A percentile compares a stretch with the other conserved stretches of the same genome.
Evolutionary conservation across 1,140 invertebrate species (phyloP).

Genomic region (Ceratosolen fusciceps): DNA sequence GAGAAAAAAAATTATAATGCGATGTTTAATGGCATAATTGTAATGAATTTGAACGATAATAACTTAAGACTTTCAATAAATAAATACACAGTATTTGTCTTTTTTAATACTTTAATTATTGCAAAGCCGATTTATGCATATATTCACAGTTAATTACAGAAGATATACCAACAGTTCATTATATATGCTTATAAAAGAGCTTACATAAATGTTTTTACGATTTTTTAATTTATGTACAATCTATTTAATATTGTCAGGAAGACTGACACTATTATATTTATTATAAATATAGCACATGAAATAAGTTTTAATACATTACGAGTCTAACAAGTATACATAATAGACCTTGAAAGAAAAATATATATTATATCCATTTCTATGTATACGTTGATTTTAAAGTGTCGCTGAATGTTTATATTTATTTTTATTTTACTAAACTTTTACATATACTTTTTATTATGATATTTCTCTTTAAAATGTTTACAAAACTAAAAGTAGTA

Average conservation of each 20-base stretch:
- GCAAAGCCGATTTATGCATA: slow-evolving; percentile 43
- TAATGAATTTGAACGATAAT: not conserved
- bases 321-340: slow-evolving; percentile 35
- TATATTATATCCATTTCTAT: slow-evolving; percentile 17
- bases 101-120: slow-evolving; percentile 44
- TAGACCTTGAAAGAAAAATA: slow-evolving; percentile 35
- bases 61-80: not conserved
- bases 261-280: too few relatives aligned
- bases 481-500: slow-evolving; percentile 41
- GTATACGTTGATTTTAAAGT: not conserved
- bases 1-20: not conserved
- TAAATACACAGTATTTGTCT: slow-evolving; percentile 25
- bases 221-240: slow-evolving; percentile 40
- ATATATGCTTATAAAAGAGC: slow-evolving; percentile 45
- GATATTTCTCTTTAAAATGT: slow-evolving; percentile 26
- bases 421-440: slow-evolving; percentile 19
- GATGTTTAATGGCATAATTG: not conserved
- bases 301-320: slow-evolving; percentile 20
- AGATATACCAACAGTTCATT: slow-evolving; percentile 41
- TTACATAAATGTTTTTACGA: slow-evolving; percentile 30
- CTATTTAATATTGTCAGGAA: slow-evolving; percentile 35
- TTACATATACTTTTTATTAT: slow-evolving; percentile 34
- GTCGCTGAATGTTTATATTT: slow-evolving; percentile 4
- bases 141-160: slow-evolving; percentile 46
- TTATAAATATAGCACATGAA: slow-evolving; percentile 34